Percentiles rank a stretch among this genome's conserved stretches.
These are phyloP conservation scores for Melipona beecheii DNA, from an alignment of 2,888 invertebrate species.

Conservation along the genomic window DNA sequence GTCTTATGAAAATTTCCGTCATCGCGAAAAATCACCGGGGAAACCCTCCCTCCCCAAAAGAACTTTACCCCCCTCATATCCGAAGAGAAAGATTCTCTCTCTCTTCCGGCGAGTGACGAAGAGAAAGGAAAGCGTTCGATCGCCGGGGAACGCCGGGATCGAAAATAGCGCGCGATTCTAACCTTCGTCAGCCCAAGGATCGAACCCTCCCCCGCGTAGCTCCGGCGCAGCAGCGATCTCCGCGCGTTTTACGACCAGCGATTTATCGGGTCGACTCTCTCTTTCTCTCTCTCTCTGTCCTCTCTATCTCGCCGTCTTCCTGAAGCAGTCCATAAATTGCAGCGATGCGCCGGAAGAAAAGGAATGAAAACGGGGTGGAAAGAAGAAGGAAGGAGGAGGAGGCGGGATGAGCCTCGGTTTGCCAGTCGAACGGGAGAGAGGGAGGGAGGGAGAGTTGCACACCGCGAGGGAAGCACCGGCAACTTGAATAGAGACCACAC, in stretches of 20 bases:
- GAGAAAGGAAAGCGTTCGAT: slow-evolving; percentile 3
- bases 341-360: slow-evolving; percentile 72
- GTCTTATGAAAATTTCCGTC: slow-evolving; percentile 15
- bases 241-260: slow-evolving; percentile 69
- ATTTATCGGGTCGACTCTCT: slow-evolving; percentile 65
- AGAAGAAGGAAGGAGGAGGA: slow-evolving; percentile 46
- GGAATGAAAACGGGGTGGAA: slow-evolving; percentile 60
- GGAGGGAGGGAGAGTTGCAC: slow-evolving; percentile 37
- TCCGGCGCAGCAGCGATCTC: not conserved
- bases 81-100: not conserved
- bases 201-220: not conserved
- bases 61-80: not conserved
- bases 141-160: slow-evolving; percentile 21
- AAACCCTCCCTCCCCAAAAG: not conserved
- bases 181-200: slow-evolving; percentile 56
- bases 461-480: slow-evolving; percentile 21
- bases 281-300: slow-evolving; percentile 55
- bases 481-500: slow-evolving; percentile 50
- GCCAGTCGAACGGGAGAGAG: not conserved
- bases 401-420: not conserved
- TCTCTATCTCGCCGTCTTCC: slow-evolving; percentile 63
- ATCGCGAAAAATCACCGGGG: not conserved
- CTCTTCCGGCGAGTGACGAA: not conserved
- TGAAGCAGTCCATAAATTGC: slow-evolving; percentile 77
- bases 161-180: slow-evolving; percentile 33